These are phyloP conservation scores for Coilia nasus DNA, from an alignment of 2,797 vertebrate genomes.

Conservation along the genomic window DNA sequence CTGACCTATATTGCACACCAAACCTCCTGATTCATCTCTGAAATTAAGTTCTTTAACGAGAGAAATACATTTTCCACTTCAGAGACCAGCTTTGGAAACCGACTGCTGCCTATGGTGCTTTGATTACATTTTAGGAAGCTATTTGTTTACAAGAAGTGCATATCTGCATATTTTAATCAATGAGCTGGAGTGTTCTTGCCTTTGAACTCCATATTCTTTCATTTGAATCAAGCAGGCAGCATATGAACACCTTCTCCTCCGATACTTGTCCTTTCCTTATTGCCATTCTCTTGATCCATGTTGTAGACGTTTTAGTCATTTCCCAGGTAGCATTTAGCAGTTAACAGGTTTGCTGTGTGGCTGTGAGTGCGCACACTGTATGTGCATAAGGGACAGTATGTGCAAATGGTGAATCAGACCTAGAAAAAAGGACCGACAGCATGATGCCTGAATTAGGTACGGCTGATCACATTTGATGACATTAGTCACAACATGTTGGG, in stretches of 20 bases:
- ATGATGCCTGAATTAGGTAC: not conserved
- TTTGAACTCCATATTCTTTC: not conserved
- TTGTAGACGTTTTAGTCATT: no score
- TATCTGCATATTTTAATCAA: not conserved
- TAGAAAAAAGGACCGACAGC: not conserved
- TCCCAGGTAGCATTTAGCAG: no score
- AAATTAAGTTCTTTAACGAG: not conserved
- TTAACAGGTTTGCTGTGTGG: no score
- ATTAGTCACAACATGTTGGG: slow-evolving; percentile 16
- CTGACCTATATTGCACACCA: not conserved
- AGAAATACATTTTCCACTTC: not conserved
- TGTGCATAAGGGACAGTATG: not conserved
- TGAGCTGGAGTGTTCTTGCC: not conserved
- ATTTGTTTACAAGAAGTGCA: not conserved
- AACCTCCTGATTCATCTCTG: not conserved
- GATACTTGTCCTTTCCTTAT: no score
- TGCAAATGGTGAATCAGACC: not conserved
- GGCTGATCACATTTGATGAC: not conserved
- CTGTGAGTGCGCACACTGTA: no score
- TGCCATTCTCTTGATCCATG: no score
- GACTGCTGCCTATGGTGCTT: not conserved
- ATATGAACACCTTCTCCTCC: no score
- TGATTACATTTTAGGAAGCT: not conserved
- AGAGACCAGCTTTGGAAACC: not conserved
- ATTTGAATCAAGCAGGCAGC: not conserved